Percentiles rank a stretch among this genome's conserved stretches.
Conservation (phyloP, 30 jellyfish, hydroid and myxozoan species). For the Hydra vulgaris region DNA sequence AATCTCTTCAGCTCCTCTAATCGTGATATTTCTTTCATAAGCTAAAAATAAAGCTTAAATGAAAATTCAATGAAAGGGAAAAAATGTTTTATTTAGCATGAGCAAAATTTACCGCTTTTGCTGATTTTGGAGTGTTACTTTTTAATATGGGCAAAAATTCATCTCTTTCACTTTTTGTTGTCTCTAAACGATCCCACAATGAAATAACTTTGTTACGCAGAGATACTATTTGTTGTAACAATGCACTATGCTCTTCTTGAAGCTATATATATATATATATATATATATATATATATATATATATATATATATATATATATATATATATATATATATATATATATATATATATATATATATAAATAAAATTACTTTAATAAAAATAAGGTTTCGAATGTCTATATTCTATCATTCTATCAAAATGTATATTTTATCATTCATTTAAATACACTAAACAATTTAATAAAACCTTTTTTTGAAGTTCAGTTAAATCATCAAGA, state of each 20-base stretch:
- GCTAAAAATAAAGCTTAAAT: no score
- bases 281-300: no score
- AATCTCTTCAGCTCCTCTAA: conserved; percentile 65
- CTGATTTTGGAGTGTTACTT: conserved; percentile 61
- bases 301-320: no score
- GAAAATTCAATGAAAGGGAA: not conserved
- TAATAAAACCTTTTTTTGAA: conserved; percentile 31
- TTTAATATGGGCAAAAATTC: conserved; percentile 18
- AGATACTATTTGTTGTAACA: conserved; percentile 68
- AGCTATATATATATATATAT: conserved; percentile 36
- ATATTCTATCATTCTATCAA: no score
- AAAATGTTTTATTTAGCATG: not conserved
- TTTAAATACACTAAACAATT: no score
- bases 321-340: no score
- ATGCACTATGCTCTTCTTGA: conserved; percentile 49
- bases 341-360: no score
- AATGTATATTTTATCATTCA: no score
- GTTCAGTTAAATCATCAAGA: conserved; percentile 43
- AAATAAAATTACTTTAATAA: no score
- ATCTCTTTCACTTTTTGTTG: conserved; percentile 36
- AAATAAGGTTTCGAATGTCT: no score
- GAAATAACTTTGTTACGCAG: conserved; percentile 50
- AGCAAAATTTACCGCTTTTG: conserved; percentile 45
- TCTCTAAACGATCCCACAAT: conserved; percentile 79
- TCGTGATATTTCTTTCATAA: conserved; percentile 50